Percentiles rank a stretch among this genome's conserved stretches.
Evolutionary conservation across 2,888 invertebrate species (phyloP).

Genomic region (Ochropleura plecta): DNA sequence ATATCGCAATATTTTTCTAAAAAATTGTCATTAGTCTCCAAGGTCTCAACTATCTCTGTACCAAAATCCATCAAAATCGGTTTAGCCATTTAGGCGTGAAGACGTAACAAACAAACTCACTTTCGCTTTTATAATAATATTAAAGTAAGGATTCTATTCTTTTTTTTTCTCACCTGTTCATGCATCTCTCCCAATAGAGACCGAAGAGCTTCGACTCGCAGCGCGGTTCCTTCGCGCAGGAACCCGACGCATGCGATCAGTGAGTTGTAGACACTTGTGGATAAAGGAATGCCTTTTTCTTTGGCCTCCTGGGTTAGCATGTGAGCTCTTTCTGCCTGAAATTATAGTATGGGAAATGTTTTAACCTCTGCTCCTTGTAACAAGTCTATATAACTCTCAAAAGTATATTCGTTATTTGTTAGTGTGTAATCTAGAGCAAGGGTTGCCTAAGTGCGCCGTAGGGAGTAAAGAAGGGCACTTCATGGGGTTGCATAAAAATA

Average conservation of each 20-base stretch:
- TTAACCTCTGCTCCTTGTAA: neutral
- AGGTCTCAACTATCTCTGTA: too few relatives aligned
- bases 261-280: conserved; percentile 93
- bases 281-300: conserved; percentile 92
- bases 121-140: too few relatives aligned
- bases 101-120: too few relatives aligned
- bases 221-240: conserved; percentile 92
- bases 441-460: too few relatives aligned
- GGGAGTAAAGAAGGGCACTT: too few relatives aligned
- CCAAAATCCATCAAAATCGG: too few relatives aligned
- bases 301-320: conserved; percentile 92
- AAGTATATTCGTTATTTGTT: neutral
- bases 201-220: conserved; percentile 92
- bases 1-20: too few relatives aligned
- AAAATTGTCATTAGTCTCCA: too few relatives aligned
- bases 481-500: too few relatives aligned
- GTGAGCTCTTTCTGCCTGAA: conserved; percentile 92
- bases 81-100: too few relatives aligned
- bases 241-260: conserved; percentile 91
- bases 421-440: neutral
- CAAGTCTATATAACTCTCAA: neutral
- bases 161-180: conserved; percentile 77
- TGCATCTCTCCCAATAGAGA: conserved; percentile 92
- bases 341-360: conserved; percentile 25
- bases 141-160: too few relatives aligned